Conservation (phyloP, 2,888 invertebrate species). For the Chrysopilus asiliformis region DNA sequence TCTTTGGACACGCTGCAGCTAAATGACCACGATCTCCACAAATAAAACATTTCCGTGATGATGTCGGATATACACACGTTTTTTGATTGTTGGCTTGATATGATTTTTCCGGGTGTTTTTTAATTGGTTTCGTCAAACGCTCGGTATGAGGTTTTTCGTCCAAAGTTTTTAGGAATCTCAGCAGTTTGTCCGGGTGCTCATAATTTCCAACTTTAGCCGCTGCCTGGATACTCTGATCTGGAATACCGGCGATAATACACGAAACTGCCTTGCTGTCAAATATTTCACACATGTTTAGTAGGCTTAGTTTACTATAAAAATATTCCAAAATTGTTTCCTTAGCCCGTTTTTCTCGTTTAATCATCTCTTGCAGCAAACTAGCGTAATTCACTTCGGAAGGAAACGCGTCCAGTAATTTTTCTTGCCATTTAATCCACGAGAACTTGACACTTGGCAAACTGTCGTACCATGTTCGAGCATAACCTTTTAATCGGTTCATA, state of each 20-base stretch:
- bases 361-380: no score
- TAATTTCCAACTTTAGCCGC: no score
- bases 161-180: no score
- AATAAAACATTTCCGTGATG: no score
- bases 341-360: constrained; percentile 4
- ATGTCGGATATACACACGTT: no score
- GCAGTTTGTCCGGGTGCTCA: constrained; percentile 5
- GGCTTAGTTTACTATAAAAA: constrained; percentile 10
- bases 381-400: constrained; percentile 6
- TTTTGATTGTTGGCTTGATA: no score
- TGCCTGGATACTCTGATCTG: no score
- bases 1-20: no score
- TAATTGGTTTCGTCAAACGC: no score
- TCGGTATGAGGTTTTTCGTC: no score
- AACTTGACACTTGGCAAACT: constrained; percentile 7
- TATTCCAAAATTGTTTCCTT: constrained; percentile 8
- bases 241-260: constrained; percentile 10
- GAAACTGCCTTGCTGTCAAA: constrained; percentile 5
- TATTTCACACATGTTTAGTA: constrained; percentile 7
- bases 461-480: constrained; percentile 8
- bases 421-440: constrained; percentile 10
- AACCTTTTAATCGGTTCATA: constrained; percentile 4
- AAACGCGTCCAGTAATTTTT: constrained; percentile 9
- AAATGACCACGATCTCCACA: no score
- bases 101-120: no score